These are phyloP conservation scores for Dolichoris vasculosae DNA, from an alignment of 1,140 invertebrate species.

Conservation along the genomic window DNA sequence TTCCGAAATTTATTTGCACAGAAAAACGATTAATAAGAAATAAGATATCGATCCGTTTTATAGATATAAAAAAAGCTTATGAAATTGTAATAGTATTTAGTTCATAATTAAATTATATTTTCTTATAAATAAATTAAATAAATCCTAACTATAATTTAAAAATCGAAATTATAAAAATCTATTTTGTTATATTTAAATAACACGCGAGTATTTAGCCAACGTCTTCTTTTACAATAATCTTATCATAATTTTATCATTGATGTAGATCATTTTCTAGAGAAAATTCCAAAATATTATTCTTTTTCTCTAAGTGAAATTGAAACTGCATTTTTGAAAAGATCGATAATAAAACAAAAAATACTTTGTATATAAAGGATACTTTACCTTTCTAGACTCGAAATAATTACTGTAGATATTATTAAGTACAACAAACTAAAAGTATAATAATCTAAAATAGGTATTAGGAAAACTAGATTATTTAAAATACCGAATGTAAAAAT, in stretches of 20 bases:
- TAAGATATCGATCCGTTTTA: no score
- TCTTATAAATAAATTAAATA: no score
- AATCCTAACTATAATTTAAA: no score
- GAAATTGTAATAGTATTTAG: no score
- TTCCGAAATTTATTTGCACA: no score
- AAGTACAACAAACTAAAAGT: no score
- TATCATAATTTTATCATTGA: neutral
- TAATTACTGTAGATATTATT: neutral
- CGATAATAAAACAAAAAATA: neutral
- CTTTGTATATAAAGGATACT: neutral
- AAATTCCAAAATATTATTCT: conserved; percentile 27
- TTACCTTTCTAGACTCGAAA: neutral
- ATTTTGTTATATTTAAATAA: neutral
- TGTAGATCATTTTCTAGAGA: neutral
- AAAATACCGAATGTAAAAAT: neutral
- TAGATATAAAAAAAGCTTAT: no score
- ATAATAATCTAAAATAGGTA: neutral
- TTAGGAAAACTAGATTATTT: neutral
- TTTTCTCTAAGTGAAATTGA: neutral
- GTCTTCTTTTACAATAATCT: conserved; percentile 3
- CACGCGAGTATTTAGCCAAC: neutral
- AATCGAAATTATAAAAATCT: no score
- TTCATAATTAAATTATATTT: no score
- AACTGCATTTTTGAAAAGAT: neutral
- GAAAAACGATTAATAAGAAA: no score